Percentiles rank a stretch among this genome's conserved stretches.
Conservation (phyloP, 2,113 vertebrate genomes). For the Balaeniceps rex region DNA sequence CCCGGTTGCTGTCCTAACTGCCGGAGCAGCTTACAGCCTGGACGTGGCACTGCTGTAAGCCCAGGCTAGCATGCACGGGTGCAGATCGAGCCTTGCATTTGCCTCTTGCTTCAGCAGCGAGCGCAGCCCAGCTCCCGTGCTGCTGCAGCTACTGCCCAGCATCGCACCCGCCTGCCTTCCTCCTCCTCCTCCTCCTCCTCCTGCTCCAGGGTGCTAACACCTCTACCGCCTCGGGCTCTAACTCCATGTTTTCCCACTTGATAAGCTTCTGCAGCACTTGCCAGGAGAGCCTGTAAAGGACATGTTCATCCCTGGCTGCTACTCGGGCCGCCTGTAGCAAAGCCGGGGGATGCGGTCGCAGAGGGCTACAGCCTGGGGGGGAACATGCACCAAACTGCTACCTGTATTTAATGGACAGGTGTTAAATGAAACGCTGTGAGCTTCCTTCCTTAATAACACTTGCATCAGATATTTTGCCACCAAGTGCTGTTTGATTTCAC, state of each 20-base stretch:
- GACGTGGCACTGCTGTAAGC: neutral
- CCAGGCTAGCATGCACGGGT: fast-evolving
- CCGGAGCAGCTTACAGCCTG: neutral
- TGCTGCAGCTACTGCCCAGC: neutral
- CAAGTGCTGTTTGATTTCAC: neutral
- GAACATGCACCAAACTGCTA: neutral
- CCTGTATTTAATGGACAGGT: fast-evolving
- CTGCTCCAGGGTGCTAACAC: neutral
- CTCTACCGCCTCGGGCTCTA: neutral
- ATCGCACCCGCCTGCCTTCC: neutral
- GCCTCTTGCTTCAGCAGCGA: neutral
- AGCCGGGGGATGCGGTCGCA: neutral
- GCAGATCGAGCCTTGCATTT: neutral
- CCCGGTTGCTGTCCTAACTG: neutral
- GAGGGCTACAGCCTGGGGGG: neutral
- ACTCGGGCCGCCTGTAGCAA: neutral
- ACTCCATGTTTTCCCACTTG: neutral
- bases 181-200: neutral
- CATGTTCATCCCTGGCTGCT: neutral
- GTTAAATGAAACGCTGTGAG: neutral
- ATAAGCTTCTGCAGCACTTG: neutral
- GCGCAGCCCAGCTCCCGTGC: neutral
- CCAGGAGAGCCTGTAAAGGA: neutral
- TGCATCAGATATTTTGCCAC: neutral
- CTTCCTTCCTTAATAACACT: no score